These are phyloP conservation scores for Aurelia sp. DNA, from an alignment of 30 jellyfish, hydroid and myxozoan species.

Conservation along the genomic window DNA sequence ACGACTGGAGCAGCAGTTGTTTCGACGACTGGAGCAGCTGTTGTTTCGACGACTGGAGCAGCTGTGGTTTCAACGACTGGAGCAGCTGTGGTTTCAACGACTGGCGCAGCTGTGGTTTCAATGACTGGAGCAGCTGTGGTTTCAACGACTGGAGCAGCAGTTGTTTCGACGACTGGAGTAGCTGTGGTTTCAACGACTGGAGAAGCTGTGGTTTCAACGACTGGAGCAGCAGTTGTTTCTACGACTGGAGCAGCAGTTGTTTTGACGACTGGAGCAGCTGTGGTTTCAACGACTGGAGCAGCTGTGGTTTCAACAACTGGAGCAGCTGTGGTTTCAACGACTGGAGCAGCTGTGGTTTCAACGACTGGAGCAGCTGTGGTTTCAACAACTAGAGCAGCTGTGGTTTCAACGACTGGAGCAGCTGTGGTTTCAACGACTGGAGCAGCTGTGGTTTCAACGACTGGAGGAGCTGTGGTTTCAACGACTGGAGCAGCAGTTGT, in stretches of 20 bases:
- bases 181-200: conserved; percentile 21
- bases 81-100: conserved; percentile 31
- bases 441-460: conserved; percentile 39
- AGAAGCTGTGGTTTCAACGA: conserved; percentile 25
- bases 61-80: not conserved
- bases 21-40: conserved; percentile 20
- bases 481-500: conserved; percentile 49
- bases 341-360: conserved; percentile 30
- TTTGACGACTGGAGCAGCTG: conserved; percentile 41
- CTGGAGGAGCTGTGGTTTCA: conserved; percentile 50
- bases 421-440: conserved; percentile 33
- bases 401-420: not conserved
- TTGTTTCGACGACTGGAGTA: conserved; percentile 15
- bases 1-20: conserved; percentile 21
- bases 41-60: not conserved
- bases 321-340: conserved; percentile 17
- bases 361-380: conserved; percentile 46
- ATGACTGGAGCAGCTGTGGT: conserved; percentile 50
- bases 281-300: conserved; percentile 28
- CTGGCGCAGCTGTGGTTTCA: conserved; percentile 22
- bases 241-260: conserved; percentile 35
- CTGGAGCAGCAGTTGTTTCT: conserved; percentile 34
- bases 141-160: conserved; percentile 33
- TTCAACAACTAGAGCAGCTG: conserved; percentile 19
- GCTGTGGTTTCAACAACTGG: conserved; percentile 8